Percentiles rank a stretch among this genome's conserved stretches.
Evolutionary conservation across 2,888 invertebrate genomes (phyloP).

Genomic region (Bursaphelenchus okinawaensis): DNA sequence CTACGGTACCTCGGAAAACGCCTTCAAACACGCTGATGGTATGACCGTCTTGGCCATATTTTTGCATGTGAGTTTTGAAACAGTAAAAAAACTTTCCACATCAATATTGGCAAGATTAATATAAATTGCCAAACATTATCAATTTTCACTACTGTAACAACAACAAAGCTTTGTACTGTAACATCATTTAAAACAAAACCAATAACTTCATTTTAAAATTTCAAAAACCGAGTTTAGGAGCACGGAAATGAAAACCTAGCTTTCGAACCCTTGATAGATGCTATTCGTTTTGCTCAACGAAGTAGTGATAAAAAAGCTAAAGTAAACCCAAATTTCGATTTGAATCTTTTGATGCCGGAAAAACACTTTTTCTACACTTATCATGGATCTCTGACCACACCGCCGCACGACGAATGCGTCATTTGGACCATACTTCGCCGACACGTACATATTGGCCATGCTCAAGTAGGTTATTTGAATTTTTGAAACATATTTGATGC

Average conservation of each 20-base stretch:
- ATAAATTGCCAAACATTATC: too few species aligned
- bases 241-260: conserved; percentile 20
- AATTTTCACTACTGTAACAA: too few species aligned
- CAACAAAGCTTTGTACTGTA: too few species aligned
- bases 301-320: conserved; percentile 15
- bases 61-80: conserved; percentile 33
- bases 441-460: conserved; percentile 56
- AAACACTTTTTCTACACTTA: conserved; percentile 58
- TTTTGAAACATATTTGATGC: too few species aligned
- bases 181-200: too few species aligned
- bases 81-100: not conserved
- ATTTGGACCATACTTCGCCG: conserved; percentile 58
- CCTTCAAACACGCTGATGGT: conserved; percentile 43
- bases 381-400: conserved; percentile 59
- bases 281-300: conserved; percentile 19
- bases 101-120: too few species aligned
- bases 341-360: conserved; percentile 21
- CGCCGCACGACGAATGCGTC: conserved; percentile 59
- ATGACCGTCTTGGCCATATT: conserved; percentile 51
- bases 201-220: not conserved
- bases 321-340: conserved; percentile 17
- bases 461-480: conserved; percentile 40
- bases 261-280: conserved; percentile 38
- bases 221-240: conserved; percentile 14
- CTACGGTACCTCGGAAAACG: conserved; percentile 42